phyloP scores from a whole-genome alignment of 2,113 vertebrate species.

The Pimephales promelas region DNA sequence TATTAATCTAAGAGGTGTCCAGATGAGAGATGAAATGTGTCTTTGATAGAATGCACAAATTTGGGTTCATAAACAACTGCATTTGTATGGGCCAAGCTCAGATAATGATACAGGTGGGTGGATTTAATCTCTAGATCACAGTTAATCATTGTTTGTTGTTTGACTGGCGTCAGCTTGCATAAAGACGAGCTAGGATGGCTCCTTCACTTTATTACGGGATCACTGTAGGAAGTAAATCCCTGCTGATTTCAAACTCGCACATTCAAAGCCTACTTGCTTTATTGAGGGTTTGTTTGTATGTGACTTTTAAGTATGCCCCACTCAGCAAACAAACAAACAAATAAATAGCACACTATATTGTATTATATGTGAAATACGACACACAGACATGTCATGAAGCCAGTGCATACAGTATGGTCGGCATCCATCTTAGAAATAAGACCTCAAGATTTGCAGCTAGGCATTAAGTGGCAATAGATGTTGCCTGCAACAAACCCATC shows the following conservation, averaged over 20 bases:
- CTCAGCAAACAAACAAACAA: background rate
- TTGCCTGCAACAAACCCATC: slow-evolving; percentile 52
- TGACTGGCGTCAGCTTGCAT: background rate
- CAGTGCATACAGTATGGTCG: slow-evolving; percentile 27
- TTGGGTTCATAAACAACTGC: background rate
- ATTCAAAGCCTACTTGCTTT: background rate
- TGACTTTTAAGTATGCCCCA: background rate
- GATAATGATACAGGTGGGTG: slow-evolving; percentile 6
- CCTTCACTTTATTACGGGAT: background rate
- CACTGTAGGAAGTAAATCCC: background rate
- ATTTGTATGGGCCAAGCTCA: background rate
- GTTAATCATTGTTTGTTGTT: slow-evolving; percentile 22
- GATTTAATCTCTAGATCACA: background rate
- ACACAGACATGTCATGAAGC: background rate
- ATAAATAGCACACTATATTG: background rate
- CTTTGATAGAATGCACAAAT: background rate
- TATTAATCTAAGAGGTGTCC: slow-evolving; percentile 21
- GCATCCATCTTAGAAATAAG: slow-evolving; percentile 44
- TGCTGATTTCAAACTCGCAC: background rate
- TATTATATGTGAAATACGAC: background rate
- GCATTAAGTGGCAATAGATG: slow-evolving; percentile 55
- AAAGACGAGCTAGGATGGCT: background rate
- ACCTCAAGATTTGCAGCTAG: slow-evolving; percentile 40
- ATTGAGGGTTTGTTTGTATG: background rate
- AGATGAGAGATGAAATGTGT: background rate